Conservation (phyloP, 2,797 vertebrate genomes). For the Eidolon dupreanum region DNA sequence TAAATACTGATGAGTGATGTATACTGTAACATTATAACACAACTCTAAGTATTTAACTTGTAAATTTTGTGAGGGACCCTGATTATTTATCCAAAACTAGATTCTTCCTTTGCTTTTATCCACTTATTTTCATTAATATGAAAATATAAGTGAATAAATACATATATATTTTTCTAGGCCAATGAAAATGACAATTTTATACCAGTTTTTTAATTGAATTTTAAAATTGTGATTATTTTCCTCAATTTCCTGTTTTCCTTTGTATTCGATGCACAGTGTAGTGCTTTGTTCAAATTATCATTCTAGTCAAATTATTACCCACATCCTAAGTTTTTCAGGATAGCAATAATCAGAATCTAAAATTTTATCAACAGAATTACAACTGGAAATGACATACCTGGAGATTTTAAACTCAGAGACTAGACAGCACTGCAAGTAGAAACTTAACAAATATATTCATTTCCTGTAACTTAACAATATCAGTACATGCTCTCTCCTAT, state of each 20-base stretch:
- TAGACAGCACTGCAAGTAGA: background rate
- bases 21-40: background rate
- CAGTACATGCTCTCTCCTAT: background rate
- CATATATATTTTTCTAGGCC: background rate
- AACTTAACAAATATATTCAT: background rate
- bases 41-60: background rate
- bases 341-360: background rate
- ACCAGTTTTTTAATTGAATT: background rate
- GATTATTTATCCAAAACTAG: background rate
- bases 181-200: background rate
- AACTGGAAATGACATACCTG: background rate
- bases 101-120: background rate
- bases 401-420: background rate
- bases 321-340: background rate
- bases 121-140: background rate
- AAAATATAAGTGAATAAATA: no score
- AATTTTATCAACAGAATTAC: background rate
- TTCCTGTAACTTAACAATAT: background rate
- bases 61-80: background rate
- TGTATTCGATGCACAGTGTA: background rate
- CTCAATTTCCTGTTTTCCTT: background rate
- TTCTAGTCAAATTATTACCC: background rate
- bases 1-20: background rate
- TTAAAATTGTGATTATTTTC: background rate
- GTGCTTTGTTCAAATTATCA: background rate